A percentile compares a stretch with the other conserved stretches of the same genome.
Conservation (phyloP, 2,888 invertebrate species). For the Carterocephalus palaemon region DNA sequence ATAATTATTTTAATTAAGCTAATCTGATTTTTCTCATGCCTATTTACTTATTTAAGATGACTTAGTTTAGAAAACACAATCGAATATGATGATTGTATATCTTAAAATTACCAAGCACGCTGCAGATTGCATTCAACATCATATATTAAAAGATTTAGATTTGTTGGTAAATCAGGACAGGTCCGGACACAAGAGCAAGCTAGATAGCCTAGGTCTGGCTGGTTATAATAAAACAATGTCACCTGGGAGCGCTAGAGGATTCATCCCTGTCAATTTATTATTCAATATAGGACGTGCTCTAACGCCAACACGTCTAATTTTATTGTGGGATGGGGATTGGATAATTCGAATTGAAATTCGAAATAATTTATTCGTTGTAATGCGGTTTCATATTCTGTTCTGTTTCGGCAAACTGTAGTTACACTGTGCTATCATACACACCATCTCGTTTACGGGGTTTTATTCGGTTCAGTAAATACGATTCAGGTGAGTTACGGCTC, state of each 20-base stretch:
- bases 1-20: too few relatives aligned
- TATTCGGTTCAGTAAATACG: conserved; percentile 44
- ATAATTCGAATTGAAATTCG: conserved; percentile 1
- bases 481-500: conserved; percentile 57
- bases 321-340: conserved; percentile 1
- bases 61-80: too few relatives aligned
- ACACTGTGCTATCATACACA: too few relatives aligned
- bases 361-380: conserved; percentile 6
- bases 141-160: too few relatives aligned
- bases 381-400: too few relatives aligned
- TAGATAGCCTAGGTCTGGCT: conserved; percentile 20
- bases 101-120: too few relatives aligned
- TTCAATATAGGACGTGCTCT: conserved; percentile 25
- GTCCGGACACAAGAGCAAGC: neutral
- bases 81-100: too few relatives aligned
- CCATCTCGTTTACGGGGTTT: conserved; percentile 68
- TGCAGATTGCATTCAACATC: too few relatives aligned
- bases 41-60: too few relatives aligned
- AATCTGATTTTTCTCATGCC: too few relatives aligned
- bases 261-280: conserved; percentile 26
- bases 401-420: conserved; percentile 8
- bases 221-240: conserved; percentile 26
- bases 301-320: conserved; percentile 15
- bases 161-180: too few relatives aligned
- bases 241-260: conserved; percentile 23